Conservation (phyloP, 2,113 vertebrate genomes). For the Crotalus helleri region DNA sequence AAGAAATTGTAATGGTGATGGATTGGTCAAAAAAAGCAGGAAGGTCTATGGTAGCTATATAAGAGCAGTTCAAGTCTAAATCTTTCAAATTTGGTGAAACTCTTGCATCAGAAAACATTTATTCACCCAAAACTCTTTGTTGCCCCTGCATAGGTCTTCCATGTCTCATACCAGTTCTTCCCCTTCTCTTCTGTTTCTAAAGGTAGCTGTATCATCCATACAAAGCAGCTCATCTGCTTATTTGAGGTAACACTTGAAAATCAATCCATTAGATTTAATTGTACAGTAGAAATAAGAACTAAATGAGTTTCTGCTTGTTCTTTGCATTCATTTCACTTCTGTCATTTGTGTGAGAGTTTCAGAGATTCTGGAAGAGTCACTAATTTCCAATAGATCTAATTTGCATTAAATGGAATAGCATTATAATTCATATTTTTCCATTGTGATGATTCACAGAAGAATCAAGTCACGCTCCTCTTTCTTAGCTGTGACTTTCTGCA, state of each 20-base stretch:
- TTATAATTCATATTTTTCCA: neutral
- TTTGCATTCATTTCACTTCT: neutral
- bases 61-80: neutral
- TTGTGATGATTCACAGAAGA: constrained; percentile 7
- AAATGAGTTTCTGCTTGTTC: constrained; percentile 2
- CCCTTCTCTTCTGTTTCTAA: neutral
- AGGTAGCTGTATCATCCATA: neutral
- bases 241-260: neutral
- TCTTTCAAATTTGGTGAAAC: neutral
- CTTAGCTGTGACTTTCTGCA: neutral
- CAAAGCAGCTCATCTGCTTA: neutral
- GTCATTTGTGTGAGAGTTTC: neutral
- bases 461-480: neutral
- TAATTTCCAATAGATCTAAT: constrained; percentile 11
- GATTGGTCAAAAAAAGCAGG: neutral
- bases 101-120: neutral
- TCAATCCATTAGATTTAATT: neutral
- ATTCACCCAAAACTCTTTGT: neutral
- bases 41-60: neutral
- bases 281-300: neutral
- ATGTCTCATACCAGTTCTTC: neutral
- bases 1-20: neutral
- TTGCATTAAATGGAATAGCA: constrained; percentile 5
- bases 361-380: neutral
- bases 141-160: neutral